These are phyloP conservation scores for Phalacrocorax aristotelis DNA, from an alignment of 2,113 vertebrate species.

Conservation along the genomic window DNA sequence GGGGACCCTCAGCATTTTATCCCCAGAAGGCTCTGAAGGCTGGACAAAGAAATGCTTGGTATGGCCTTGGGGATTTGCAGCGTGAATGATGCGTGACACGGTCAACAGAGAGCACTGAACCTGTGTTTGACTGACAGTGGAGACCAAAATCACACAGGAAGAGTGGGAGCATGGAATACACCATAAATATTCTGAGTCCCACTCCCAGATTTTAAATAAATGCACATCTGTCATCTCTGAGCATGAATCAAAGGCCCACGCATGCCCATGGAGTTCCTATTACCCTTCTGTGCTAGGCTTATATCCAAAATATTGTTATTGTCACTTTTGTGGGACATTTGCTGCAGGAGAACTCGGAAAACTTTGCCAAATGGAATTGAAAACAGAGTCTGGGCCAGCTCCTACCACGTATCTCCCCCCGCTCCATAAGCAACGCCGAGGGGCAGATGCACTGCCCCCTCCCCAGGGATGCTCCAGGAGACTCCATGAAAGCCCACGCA, in stretches of 20 bases:
- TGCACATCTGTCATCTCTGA: constrained; percentile 43
- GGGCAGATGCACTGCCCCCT: background rate
- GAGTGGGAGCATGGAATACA: constrained; percentile 12
- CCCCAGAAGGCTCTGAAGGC: too few species aligned
- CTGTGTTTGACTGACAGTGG: rapidly evolving
- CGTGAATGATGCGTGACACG: rapidly evolving
- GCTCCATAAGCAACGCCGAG: rapidly evolving
- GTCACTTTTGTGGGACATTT: background rate
- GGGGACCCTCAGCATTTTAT: background rate
- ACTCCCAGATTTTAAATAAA: constrained; percentile 34
- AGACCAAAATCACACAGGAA: background rate
- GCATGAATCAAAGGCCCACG: constrained; percentile 59
- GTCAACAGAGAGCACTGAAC: background rate
- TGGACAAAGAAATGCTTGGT: background rate
- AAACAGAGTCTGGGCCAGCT: background rate
- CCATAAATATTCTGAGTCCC: constrained; percentile 7
- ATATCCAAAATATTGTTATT: constrained; percentile 61
- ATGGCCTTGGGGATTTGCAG: background rate
- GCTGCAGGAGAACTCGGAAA: background rate
- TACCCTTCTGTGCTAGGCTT: constrained; percentile 60
- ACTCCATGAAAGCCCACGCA: rapidly evolving
- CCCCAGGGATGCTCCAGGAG: background rate
- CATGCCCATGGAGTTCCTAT: constrained; percentile 37
- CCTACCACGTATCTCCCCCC: background rate
- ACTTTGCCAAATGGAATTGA: background rate